Percentiles rank a stretch among this genome's conserved stretches.
Conservation (phyloP, 2,797 vertebrate genomes). For the Tolypeutes matacus region DNA sequence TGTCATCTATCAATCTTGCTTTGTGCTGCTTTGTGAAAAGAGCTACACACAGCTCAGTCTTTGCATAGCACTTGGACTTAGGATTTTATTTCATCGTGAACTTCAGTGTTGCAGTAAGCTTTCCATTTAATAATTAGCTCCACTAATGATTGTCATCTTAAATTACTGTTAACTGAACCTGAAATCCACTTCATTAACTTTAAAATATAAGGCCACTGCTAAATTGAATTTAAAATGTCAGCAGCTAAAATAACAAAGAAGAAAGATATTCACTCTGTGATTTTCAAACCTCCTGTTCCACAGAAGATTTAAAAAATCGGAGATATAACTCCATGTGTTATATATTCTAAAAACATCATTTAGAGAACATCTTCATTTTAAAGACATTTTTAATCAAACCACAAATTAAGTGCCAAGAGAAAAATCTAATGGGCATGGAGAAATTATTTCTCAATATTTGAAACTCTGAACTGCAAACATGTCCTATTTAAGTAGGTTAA, state of each 20-base stretch:
- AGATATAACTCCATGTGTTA: constrained; percentile 59
- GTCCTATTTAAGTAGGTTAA: constrained; percentile 47
- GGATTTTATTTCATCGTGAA: constrained; percentile 63
- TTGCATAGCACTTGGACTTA: background rate
- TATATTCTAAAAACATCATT: constrained; percentile 57
- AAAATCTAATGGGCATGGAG: background rate
- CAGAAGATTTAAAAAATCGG: constrained; percentile 71
- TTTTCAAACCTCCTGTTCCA: constrained; percentile 55
- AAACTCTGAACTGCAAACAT: constrained; percentile 40
- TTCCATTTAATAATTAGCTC: constrained; percentile 79
- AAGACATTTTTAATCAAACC: constrained; percentile 66
- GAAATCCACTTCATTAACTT: constrained; percentile 80
- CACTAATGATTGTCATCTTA: constrained; percentile 78
- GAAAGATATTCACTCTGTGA: constrained; percentile 64
- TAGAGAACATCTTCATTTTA: constrained; percentile 61
- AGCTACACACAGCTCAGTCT: background rate
- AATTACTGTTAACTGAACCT: constrained; percentile 77
- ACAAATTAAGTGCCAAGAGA: constrained; percentile 56
- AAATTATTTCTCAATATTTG: constrained; percentile 54
- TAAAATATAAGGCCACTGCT: constrained; percentile 76
- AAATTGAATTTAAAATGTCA: constrained; percentile 80
- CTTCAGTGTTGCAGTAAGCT: constrained; percentile 39
- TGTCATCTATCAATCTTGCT: background rate
- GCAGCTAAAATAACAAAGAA: constrained; percentile 76
- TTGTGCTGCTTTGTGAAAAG: background rate